phyloP scores from a whole-genome alignment of 2,888 invertebrate genomes.

The Hoplodrina blanda region DNA sequence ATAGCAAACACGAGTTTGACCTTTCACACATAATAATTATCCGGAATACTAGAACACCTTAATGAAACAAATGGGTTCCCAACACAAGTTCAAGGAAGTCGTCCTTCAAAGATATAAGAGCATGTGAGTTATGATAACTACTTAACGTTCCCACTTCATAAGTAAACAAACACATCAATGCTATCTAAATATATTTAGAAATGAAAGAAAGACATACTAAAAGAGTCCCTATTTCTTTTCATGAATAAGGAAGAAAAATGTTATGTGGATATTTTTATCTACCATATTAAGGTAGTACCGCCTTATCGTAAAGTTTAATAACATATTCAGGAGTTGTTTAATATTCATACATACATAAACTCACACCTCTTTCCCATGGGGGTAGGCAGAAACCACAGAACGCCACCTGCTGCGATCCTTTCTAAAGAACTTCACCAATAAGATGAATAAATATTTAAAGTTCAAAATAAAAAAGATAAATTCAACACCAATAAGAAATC shows the following conservation, averaged over 20 bases:
- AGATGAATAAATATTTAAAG: not conserved
- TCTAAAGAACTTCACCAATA: no score
- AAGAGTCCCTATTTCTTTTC: not conserved
- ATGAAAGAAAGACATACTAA: not conserved
- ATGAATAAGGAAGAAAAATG: not conserved
- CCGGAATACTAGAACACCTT: not conserved
- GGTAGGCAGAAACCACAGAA: no score
- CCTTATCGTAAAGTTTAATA: not conserved
- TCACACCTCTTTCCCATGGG: no score
- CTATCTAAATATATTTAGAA: constrained; percentile 1
- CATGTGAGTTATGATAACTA: constrained; percentile 24
- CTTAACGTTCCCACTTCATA: constrained; percentile 14
- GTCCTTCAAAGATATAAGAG: constrained; percentile 8
- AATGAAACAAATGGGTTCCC: not conserved
- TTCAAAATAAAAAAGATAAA: not conserved
- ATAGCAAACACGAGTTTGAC: not conserved
- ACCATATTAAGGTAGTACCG: not conserved
- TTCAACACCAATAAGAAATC: constrained; percentile 3
- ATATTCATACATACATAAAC: not conserved
- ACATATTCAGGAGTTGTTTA: not conserved
- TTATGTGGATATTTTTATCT: not conserved
- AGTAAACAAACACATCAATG: constrained; percentile 37
- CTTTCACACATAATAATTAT: not conserved
- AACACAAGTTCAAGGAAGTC: constrained; percentile 4
- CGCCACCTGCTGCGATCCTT: no score